Evolutionary conservation across 1,140 invertebrate species (phyloP), one percentile per base, ranked within the genome.

Genomic region (Caenorhabditis brenneri): DNA sequence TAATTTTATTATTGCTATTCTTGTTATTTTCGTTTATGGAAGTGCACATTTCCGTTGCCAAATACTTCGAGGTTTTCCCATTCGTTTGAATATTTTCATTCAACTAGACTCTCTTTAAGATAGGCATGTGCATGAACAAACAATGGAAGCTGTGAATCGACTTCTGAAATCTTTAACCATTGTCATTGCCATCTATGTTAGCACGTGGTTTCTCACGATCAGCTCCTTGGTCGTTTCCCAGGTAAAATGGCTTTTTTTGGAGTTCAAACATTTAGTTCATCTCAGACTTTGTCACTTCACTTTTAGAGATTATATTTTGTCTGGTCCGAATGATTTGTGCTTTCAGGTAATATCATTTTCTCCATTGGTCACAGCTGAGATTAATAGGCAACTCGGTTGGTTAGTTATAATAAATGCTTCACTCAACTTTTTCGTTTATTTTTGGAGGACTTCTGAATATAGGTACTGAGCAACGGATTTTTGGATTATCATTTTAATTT

Each of bases 121-220:
- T 16, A n/a, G 29, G 1, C 65, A 74, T 42, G 36, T 74, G n/a
- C 65, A 74, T 15, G 65, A 74, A 27, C 65, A 74, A 46, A 42
- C 65, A 12, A 31, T 74, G 65, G 65, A 74, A 42, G 29, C 65
- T 19, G 36, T 74, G 19, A 74, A 74, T 42, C 36, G 65, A 27
- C 65, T 42, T n/a, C 36, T 74, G 33, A 74, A 74, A 27, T 74
- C 65, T 24, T 42, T 74, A 15, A 74, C 36, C 65, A 19, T 74
- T 12, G 65, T 74, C 2, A 46, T 74, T 24, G n/a, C 65, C 24
- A 74, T 74, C n/a, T 74, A 74, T 42, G 65, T 74, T n/a, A 42
- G 65, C 65, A 74, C 65, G 65, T 74, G 65, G 65, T 74, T 74
- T 74, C 33, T 74, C 65, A 74, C 65, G 65, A 74, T 74, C 12